Conservation (phyloP, 2,113 vertebrate genomes). For the Muscicapa adusta region DNA sequence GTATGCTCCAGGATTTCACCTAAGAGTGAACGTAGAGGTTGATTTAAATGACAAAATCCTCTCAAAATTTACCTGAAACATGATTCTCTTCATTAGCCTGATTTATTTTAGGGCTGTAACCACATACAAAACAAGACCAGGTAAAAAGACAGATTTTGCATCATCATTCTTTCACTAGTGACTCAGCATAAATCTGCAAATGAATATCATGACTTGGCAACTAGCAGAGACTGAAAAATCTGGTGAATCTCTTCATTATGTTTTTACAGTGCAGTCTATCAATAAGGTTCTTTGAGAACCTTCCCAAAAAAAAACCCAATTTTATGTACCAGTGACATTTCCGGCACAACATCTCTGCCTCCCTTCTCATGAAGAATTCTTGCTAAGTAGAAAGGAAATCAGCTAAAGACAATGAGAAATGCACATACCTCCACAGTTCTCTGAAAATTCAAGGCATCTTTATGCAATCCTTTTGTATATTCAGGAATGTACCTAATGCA, state of each 20-base stretch:
- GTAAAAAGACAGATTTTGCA: not conserved
- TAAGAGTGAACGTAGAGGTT: not conserved
- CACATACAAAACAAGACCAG: accelerated
- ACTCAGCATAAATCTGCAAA: not conserved
- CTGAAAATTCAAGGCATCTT: not conserved
- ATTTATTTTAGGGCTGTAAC: not conserved
- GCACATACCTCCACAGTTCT: not conserved
- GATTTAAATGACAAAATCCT: not conserved
- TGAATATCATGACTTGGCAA: not conserved
- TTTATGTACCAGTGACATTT: not conserved
- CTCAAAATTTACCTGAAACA: not conserved
- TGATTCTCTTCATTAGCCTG: not conserved
- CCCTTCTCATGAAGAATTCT: not conserved
- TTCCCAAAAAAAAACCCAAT: not conserved
- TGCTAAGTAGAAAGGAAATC: not conserved
- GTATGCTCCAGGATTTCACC: accelerated
- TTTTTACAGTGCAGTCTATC: not conserved
- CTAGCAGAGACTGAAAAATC: not conserved
- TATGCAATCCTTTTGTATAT: not conserved
- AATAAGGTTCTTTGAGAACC: not conserved
- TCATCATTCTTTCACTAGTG: not conserved
- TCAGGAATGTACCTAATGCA: not conserved
- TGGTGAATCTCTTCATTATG: not conserved
- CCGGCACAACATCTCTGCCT: not conserved
- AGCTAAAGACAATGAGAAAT: not conserved